Conservation (phyloP, 2,888 invertebrate species). For the Eilema caniola region DNA sequence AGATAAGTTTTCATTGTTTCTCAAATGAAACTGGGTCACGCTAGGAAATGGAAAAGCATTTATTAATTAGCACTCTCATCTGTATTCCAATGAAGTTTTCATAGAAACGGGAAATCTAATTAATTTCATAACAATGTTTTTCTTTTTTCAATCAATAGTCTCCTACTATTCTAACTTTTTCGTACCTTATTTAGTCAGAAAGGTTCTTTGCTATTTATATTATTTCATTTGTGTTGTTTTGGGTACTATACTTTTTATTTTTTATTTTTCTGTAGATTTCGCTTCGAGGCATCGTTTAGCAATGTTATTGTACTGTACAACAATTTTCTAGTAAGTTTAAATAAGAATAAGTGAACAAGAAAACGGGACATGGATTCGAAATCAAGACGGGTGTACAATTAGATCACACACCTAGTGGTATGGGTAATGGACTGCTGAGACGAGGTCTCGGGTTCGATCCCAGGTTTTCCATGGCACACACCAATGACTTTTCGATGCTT, state of each 20-base stretch:
- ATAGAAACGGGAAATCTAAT: constrained; percentile 30
- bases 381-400: not conserved
- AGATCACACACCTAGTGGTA: too few relatives aligned
- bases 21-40: constrained; percentile 13
- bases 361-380: not conserved
- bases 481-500: too few relatives aligned
- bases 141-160: constrained; percentile 32
- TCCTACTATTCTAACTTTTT: constrained; percentile 1
- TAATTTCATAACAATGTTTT: constrained; percentile 37
- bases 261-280: not conserved
- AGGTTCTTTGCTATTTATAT: not conserved
- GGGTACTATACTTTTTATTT: not conserved
- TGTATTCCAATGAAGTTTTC: constrained; percentile 45
- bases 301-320: not conserved
- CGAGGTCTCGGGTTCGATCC: too few relatives aligned
- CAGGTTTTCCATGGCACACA: too few relatives aligned
- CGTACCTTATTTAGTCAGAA: not conserved
- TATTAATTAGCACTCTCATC: constrained; percentile 56
- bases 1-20: not conserved
- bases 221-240: not conserved
- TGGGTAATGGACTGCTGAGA: too few relatives aligned
- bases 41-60: constrained; percentile 46
- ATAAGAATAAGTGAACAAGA: not conserved
- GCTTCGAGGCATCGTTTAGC: not conserved
- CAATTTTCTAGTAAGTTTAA: too few relatives aligned